Evolutionary conservation across 2,113 vertebrate species (phyloP).

Genomic region (Pterocles orientalis): DNA sequence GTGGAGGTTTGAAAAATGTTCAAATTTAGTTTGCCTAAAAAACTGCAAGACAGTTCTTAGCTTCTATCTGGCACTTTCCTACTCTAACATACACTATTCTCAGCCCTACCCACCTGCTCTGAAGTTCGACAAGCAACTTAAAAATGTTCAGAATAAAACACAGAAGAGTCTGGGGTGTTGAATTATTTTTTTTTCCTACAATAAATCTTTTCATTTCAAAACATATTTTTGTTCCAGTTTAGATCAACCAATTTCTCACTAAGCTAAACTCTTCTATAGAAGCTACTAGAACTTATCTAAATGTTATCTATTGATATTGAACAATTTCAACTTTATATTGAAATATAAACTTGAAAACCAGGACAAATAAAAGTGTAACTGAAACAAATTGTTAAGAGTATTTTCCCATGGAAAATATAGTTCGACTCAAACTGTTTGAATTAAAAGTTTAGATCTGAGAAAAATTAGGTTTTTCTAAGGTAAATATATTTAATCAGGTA

Average conservation of each 20-base stretch:
- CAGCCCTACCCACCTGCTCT: neutral
- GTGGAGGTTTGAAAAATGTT: neutral
- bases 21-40: neutral
- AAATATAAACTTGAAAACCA: neutral
- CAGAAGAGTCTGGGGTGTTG: accelerated
- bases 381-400: neutral
- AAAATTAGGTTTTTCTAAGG: accelerated
- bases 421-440: neutral
- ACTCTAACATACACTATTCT: neutral
- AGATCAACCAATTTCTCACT: neutral
- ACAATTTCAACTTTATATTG: neutral
- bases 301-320: neutral
- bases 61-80: neutral
- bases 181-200: neutral
- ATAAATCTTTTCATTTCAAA: neutral
- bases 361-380: neutral
- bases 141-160: neutral
- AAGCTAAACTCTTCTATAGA: neutral
- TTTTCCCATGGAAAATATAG: neutral
- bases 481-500: neutral
- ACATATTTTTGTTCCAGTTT: neutral
- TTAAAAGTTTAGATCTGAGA: neutral
- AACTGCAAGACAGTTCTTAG: neutral
- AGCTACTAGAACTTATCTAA: neutral
- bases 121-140: neutral